Conservation (phyloP, 2,888 invertebrate genomes). For the Rhagophthalmus giganteus region DNA sequence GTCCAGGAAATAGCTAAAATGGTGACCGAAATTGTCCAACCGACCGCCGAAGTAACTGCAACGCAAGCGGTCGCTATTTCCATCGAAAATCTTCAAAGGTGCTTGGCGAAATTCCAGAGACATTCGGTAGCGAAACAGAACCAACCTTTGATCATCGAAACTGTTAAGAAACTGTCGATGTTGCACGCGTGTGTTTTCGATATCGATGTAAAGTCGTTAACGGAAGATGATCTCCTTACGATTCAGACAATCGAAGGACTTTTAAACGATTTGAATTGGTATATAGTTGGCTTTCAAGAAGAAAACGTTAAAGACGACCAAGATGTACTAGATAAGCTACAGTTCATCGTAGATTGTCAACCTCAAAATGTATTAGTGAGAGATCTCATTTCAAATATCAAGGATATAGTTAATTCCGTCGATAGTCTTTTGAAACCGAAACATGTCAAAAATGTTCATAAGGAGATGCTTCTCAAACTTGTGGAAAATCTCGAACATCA, state of each 20-base stretch:
- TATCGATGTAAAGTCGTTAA: constrained; percentile 3
- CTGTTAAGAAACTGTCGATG: constrained; percentile 16
- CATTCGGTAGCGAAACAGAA: constrained; percentile 11
- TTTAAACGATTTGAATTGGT: constrained; percentile 16
- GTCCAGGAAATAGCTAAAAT: constrained; percentile 28
- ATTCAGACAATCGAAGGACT: constrained; percentile 16
- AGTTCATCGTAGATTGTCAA: neutral
- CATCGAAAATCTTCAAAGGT: constrained; percentile 25
- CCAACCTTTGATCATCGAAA: constrained; percentile 12
- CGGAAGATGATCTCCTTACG: constrained; percentile 8
- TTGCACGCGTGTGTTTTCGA: constrained; percentile 19
- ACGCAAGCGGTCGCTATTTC: constrained; percentile 21
- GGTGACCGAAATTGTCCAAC: constrained; percentile 29
- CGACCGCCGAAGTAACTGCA: constrained; percentile 20
- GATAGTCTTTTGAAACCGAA: too few species aligned
- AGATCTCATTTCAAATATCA: too few species aligned
- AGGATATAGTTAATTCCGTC: too few species aligned
- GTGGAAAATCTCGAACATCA: too few species aligned
- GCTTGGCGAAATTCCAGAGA: constrained; percentile 20
- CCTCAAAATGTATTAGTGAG: too few species aligned
- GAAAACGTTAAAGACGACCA: neutral
- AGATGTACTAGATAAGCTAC: neutral
- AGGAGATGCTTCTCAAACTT: too few species aligned
- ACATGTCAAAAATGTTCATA: too few species aligned
- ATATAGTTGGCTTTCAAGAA: constrained; percentile 1